Evolutionary conservation across 2,113 vertebrate genomes (phyloP).

Genomic region (Pelecanus crispus): DNA sequence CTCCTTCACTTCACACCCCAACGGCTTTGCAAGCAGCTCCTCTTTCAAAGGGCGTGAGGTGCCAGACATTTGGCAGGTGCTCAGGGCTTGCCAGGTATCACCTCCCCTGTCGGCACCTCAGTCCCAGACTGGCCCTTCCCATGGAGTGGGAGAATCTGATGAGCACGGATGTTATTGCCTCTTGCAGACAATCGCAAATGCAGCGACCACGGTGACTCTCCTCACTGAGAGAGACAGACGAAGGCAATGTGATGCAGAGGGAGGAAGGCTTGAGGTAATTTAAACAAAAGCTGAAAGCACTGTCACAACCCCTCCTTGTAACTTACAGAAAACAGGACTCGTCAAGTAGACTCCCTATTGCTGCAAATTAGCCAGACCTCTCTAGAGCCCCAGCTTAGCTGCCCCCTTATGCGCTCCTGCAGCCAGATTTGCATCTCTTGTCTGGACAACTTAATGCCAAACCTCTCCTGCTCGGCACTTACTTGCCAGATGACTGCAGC

Average conservation of each 20-base stretch:
- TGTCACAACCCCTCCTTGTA: neutral
- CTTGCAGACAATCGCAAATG: rapidly evolving
- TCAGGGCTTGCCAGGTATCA: neutral
- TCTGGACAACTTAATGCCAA: neutral
- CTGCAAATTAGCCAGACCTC: neutral
- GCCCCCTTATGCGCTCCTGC: rapidly evolving
- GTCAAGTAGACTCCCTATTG: neutral
- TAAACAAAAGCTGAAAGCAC: neutral
- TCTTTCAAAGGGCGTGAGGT: neutral
- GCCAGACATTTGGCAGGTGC: neutral
- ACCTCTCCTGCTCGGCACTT: neutral
- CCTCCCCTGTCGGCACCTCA: neutral
- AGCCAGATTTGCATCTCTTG: neutral
- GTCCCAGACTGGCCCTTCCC: neutral
- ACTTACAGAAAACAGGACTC: neutral
- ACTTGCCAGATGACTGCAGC: neutral
- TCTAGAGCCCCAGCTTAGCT: neutral
- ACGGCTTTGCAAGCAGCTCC: neutral
- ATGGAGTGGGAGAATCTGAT: neutral
- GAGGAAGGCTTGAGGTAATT: neutral
- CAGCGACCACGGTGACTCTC: rapidly evolving
- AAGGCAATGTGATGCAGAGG: neutral
- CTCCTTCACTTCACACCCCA: neutral
- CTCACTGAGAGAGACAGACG: neutral
- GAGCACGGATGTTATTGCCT: rapidly evolving